These are phyloP conservation scores for Butorides virescens DNA, from an alignment of 2,113 vertebrate species.

Conservation along the genomic window DNA sequence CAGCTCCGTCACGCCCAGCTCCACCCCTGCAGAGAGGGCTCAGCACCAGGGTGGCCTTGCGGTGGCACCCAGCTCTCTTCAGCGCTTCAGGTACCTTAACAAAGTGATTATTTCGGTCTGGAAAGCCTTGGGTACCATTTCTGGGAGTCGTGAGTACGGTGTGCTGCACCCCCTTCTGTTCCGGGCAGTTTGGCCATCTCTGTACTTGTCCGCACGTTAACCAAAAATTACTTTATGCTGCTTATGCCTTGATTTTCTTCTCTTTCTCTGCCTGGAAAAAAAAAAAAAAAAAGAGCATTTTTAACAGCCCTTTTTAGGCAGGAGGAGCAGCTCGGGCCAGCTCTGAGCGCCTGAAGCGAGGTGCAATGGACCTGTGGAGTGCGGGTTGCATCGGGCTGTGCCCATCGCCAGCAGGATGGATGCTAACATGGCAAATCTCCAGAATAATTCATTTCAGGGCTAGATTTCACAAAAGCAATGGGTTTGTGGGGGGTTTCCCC, in stretches of 20 bases:
- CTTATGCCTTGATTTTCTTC: neutral
- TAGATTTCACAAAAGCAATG: neutral
- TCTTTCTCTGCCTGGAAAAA: too few relatives aligned
- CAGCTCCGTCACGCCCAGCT: neutral
- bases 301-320: neutral
- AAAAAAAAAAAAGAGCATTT: neutral
- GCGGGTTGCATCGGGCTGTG: neutral
- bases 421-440: neutral
- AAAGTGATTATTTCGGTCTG: neutral
- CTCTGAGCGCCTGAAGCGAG: rapidly evolving
- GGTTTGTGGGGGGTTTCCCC: neutral
- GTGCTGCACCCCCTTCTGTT: neutral
- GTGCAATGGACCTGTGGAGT: rapidly evolving
- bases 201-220: rapidly evolving
- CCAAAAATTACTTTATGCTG: neutral
- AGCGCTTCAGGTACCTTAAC: neutral
- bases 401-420: neutral
- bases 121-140: neutral
- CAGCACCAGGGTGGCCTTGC: neutral
- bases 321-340: neutral
- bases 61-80: neutral
- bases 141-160: rapidly evolving
- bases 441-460: neutral
- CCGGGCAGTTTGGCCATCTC: neutral
- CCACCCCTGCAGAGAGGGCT: neutral